Percentiles rank a stretch among this genome's conserved stretches.
Conservation (phyloP, 2,888 invertebrate genomes). For the Cantharis lateralis region DNA sequence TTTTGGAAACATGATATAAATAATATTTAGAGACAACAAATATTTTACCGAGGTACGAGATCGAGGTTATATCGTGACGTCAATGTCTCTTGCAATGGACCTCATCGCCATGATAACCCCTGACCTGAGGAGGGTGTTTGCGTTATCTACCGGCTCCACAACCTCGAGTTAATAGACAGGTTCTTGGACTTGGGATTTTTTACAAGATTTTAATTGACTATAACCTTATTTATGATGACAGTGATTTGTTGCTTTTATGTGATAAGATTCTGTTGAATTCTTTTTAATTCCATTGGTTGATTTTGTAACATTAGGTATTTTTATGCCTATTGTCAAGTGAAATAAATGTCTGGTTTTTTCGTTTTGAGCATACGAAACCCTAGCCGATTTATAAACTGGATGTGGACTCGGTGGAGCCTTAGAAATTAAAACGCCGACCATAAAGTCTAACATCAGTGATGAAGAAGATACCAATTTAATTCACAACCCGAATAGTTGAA, state of each 20-base stretch:
- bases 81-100: constrained; percentile 37
- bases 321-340: constrained; percentile 1
- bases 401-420: constrained; percentile 27
- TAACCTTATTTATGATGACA: constrained; percentile 33
- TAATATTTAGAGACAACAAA: not conserved
- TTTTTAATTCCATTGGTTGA: constrained; percentile 19
- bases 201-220: constrained; percentile 30
- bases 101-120: constrained; percentile 37
- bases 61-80: constrained; percentile 37
- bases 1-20: not conserved
- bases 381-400: constrained; percentile 21
- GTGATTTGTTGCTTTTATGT: constrained; percentile 27
- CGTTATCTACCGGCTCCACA: constrained; percentile 35
- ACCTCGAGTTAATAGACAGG: constrained; percentile 34
- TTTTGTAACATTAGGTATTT: constrained; percentile 13
- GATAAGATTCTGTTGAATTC: constrained; percentile 18
- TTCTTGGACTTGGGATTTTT: constrained; percentile 34
- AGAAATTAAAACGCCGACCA: constrained; percentile 29
- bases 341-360: constrained; percentile 3
- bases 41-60: constrained; percentile 23
- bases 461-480: constrained; percentile 30
- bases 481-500: constrained; percentile 22
- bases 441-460: constrained; percentile 24
- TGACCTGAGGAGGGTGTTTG: constrained; percentile 34
- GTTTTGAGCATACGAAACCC: constrained; percentile 16